Base-by-base conservation (phyloP, 2,797 vertebrate genomes). In the Fistularia commersonii region DNA sequence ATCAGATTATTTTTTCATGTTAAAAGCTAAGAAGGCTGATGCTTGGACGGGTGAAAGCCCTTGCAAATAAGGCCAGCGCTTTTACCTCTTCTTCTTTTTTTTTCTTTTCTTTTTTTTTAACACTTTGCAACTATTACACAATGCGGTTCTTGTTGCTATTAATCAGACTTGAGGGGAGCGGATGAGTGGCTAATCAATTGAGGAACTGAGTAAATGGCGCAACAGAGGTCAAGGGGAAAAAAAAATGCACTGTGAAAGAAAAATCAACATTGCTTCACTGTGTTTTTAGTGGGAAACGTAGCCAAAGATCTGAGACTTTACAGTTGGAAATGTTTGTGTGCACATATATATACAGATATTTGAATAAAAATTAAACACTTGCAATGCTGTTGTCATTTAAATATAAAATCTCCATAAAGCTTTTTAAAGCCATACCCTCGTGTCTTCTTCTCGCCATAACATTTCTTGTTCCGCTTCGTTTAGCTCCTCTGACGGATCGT, bases 401-500 rank as follows among this genome's bases (percentile, higher is more conserved):
- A 45, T 11, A 45, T 8, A 45, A n/a, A 23, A 23, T 23, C 23
- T 23, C 23, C 6, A 8, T 32, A 45, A 23, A 6, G 15, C 32
- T 7, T 44, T 32, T 23, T 45, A 32, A 32, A 45, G 32, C 31
- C 69, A 10, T 83, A 98, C 96, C 93, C 90, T 92, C 0, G 91
- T 82, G 57, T 96, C 95, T 15, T 96, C 93, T 0, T 91, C 89
- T 42, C 87, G 92, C 69, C 92, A 93, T 35, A 98, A 74, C 13
- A 96, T 91, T 61, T 98, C 96, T 67, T 94, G 94, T 55, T 98
- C 96, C 0, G 91, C 94, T 69, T 98, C 96, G 1, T 93, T 91
- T 3, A 95, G 84, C 61, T 98, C 96, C 75, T 98, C 96, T 0
- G 94, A 90, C 0, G 96, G 95, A 80, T 98, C 96, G 0, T 97